A percentile compares a stretch with the other conserved stretches of the same genome.
Conservation (phyloP, 1,140 invertebrate genomes). For the Daktulosphaira vitifoliae region DNA sequence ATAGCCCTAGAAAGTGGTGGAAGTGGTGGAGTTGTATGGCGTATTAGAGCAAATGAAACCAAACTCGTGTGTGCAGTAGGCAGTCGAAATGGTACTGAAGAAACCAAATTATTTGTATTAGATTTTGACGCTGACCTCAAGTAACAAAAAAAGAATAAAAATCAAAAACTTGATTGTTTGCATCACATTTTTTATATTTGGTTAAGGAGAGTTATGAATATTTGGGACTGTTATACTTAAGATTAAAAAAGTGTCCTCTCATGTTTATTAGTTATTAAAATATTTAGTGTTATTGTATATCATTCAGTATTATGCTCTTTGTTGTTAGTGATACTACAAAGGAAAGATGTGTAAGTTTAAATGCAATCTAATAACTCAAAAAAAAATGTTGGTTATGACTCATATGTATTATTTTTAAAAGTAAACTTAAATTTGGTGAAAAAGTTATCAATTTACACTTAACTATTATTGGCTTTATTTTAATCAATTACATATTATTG, state of each 20-base stretch:
- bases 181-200: constrained; percentile 13
- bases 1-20: constrained; percentile 89
- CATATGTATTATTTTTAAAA: constrained; percentile 7
- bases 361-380: neutral
- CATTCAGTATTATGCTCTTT: constrained; percentile 26
- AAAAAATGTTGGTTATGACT: constrained; percentile 4
- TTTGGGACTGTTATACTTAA: constrained; percentile 31
- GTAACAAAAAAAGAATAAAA: constrained; percentile 16
- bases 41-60: constrained; percentile 89
- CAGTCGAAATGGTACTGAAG: constrained; percentile 95
- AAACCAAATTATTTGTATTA: constrained; percentile 94
- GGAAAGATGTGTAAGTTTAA: neutral
- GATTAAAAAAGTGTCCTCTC: constrained; percentile 5
- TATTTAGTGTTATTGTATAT: constrained; percentile 13
- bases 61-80: constrained; percentile 97
- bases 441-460: too few species aligned
- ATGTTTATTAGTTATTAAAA: constrained; percentile 9
- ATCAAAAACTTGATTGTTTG: neutral
- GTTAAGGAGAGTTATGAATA: constrained; percentile 31
- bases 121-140: constrained; percentile 81
- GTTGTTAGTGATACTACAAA: neutral
- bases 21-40: constrained; percentile 96
- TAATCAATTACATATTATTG: too few species aligned
- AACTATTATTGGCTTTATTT: too few species aligned
- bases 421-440: too few species aligned